Percentiles rank a stretch among this genome's conserved stretches.
Conservation (phyloP, 2,888 invertebrate genomes). For the Cinara cedri region DNA sequence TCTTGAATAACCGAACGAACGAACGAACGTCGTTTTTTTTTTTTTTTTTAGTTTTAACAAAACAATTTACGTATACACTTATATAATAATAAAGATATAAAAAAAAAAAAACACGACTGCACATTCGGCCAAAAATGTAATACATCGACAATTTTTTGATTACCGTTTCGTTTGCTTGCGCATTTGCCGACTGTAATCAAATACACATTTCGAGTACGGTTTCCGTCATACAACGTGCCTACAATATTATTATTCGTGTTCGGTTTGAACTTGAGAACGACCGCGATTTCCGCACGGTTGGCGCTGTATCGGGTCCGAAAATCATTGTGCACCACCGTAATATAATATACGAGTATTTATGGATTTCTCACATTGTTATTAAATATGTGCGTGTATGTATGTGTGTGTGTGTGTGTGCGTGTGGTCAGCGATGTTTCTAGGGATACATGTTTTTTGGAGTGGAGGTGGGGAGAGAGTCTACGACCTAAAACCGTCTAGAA, state of each 20-base stretch:
- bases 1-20: not conserved
- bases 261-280: not conserved
- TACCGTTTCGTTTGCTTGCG: not conserved
- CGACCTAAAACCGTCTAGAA: too few relatives aligned
- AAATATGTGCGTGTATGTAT: not conserved
- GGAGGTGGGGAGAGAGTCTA: too few relatives aligned
- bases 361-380: not conserved
- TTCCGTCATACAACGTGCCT: not conserved
- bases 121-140: not conserved
- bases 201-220: not conserved
- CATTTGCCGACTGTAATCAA: not conserved
- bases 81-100: not conserved
- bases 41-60: not conserved
- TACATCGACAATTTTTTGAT: not conserved
- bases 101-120: not conserved
- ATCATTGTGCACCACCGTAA: not conserved
- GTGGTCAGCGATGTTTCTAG: not conserved
- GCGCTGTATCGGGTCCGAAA: not conserved
- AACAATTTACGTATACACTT: not conserved
- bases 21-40: not conserved
- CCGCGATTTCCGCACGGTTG: constrained; percentile 29
- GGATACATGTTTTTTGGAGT: too few relatives aligned
- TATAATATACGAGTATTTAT: not conserved
- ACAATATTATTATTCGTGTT: not conserved
- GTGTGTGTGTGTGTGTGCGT: too few relatives aligned